Percentiles rank a stretch among this genome's conserved stretches.
These are phyloP conservation scores for Rhinella marina DNA, from an alignment of 2,797 vertebrate genomes.

Conservation along the genomic window DNA sequence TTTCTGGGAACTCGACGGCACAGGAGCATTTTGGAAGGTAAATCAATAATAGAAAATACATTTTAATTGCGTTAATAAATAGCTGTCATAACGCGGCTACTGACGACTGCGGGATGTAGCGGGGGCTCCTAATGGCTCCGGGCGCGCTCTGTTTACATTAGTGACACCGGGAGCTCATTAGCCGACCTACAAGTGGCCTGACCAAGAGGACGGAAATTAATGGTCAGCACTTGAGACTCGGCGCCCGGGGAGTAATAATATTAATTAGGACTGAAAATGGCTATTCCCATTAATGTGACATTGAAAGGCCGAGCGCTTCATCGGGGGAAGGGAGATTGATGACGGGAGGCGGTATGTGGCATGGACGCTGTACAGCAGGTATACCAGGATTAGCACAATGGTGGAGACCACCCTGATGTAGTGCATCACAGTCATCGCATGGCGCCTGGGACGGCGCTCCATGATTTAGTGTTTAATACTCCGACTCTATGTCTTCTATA, in stretches of 20 bases:
- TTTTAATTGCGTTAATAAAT: conserved; percentile 13
- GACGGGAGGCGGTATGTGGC: not conserved
- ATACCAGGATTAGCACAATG: not conserved
- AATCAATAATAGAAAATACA: not conserved
- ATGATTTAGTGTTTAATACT: no score
- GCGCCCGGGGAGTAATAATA: not conserved
- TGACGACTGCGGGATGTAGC: not conserved
- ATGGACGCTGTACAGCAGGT: not conserved
- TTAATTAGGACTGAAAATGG: conserved; percentile 15
- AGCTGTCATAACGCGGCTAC: not conserved
- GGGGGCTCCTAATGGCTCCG: not conserved
- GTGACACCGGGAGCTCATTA: conserved; percentile 32
- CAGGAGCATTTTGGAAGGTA: not conserved
- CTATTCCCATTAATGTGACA: conserved; percentile 5
- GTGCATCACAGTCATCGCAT: no score
- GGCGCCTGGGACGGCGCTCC: no score
- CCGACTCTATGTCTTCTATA: no score
- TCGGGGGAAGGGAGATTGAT: not conserved
- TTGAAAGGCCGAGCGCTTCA: not conserved
- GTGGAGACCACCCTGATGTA: no score
- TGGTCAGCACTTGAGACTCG: not conserved
- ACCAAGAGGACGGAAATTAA: not conserved
- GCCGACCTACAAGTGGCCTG: conserved; percentile 12
- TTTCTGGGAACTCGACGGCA: not conserved
- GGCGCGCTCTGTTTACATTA: not conserved